Evolutionary conservation across 2,113 vertebrate species (phyloP).

Genomic region (Nothobranchius kuhntae): DNA sequence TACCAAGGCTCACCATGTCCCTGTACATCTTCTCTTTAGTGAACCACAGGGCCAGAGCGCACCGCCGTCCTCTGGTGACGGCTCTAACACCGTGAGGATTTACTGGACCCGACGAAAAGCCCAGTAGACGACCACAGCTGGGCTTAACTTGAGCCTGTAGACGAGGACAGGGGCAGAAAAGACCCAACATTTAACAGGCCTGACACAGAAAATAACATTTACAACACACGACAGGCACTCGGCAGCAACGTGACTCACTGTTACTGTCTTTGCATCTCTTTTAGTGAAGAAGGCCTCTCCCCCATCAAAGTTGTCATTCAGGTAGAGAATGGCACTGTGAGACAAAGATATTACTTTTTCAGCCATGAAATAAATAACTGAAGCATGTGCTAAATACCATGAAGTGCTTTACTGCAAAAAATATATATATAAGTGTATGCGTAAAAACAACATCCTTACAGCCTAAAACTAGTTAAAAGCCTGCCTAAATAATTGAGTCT

Average conservation of each 20-base stretch:
- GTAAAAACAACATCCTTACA: too few relatives aligned
- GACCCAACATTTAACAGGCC: not conserved
- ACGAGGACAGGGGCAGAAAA: not conserved
- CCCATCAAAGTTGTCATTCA: conserved; percentile 93
- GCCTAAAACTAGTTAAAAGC: too few relatives aligned
- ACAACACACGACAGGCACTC: not conserved
- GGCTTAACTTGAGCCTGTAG: conserved; percentile 87
- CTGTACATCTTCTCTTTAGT: conserved; percentile 87
- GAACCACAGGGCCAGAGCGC: conserved; percentile 92
- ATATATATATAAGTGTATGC: too few relatives aligned
- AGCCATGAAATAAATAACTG: too few relatives aligned
- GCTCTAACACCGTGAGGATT: conserved; percentile 93
- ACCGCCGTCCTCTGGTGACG: conserved; percentile 86
- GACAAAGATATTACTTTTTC: not conserved
- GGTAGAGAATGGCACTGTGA: conserved; percentile 90
- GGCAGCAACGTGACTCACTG: conserved; percentile 74
- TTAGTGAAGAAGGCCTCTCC: conserved; percentile 93
- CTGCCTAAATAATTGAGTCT: too few relatives aligned
- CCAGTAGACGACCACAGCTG: conserved; percentile 90
- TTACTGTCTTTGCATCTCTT: conserved; percentile 87
- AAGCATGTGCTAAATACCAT: not conserved
- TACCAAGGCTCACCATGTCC: conserved; percentile 85
- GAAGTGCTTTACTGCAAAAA: too few relatives aligned
- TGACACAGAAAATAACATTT: not conserved
- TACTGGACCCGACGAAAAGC: conserved; percentile 91